Base-by-base conservation (phyloP, 2,797 vertebrate species). In the Anguilla megastoma region DNA sequence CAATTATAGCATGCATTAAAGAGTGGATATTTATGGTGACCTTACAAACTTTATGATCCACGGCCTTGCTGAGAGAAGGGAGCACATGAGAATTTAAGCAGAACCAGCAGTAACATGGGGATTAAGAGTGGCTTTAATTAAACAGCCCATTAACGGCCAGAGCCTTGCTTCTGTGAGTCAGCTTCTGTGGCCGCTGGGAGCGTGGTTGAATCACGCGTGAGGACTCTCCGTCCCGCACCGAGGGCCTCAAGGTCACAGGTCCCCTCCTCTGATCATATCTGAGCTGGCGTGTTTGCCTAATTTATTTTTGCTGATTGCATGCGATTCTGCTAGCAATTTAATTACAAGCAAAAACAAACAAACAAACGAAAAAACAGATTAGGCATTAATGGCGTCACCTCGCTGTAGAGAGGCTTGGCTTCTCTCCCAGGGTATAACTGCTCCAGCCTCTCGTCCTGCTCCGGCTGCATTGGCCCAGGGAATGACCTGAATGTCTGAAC, bases 251-350 rank as follows among this genome's bases (percentile, higher is more conserved):
- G 79, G 84, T 60, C 54, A 66, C 85, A 14, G 8, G n/a, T 66
- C 85, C 41, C 63, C 66, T 41, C 66, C 24, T 8, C 45, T 21
- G 41, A 45, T 74, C 33, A 52, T 66, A 69, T 71, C 50, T 86
- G 56, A 86, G 66, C 63, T 48, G 63, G 33, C 85, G 3, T 86
- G 48, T 66, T 86, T 69, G 54, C 84, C 84, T 63, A 41, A 63
- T 86, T 63, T 86, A 74, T 86, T 86, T 86, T 56, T 48, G 30
- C 60, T 69, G 33, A 86, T 69, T 45, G n/a, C 63, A 14, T 0
- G 30, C 24, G 30, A 52, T 74, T 45, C 24, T 5, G 10, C 21
- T 2, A 58, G 54, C 85, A 52, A 21, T 86, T 86, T 69, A 21
- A 48, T 48, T 50, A 66, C 33, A 21, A 5, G 16, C 58, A 69